phyloP scores from a whole-genome alignment of 2,113 vertebrate genomes.

The Pongo pygmaeus region DNA sequence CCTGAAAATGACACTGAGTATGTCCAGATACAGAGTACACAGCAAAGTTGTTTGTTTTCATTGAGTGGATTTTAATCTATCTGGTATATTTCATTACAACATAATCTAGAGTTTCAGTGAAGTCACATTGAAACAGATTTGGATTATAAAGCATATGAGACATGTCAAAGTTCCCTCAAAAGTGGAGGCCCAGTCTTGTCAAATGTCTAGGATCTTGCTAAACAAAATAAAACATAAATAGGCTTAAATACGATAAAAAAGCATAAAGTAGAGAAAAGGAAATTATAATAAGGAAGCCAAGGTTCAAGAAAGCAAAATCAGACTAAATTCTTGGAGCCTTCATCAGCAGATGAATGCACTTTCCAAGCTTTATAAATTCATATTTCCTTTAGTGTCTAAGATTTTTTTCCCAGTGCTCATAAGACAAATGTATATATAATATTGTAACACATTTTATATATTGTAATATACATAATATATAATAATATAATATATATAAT shows the following conservation, averaged over 20 bases:
- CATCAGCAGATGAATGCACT: not conserved
- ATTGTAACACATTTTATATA: too few species aligned
- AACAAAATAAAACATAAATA: not conserved
- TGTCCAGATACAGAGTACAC: not conserved
- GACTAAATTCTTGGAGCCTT: not conserved
- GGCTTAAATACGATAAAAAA: not conserved
- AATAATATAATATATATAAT: too few species aligned
- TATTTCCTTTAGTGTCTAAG: not conserved
- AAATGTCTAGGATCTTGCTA: not conserved
- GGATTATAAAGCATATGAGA: not conserved
- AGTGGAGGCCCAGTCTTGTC: not conserved
- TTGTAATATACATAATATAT: too few species aligned
- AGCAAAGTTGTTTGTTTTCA: not conserved
- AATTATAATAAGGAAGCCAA: not conserved
- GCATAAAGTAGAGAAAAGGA: not conserved
- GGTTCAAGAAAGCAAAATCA: not conserved
- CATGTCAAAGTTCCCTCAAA: not conserved
- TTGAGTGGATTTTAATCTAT: not conserved
- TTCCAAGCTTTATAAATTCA: not conserved
- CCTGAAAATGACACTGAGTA: not conserved
- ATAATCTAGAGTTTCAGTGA: not conserved
- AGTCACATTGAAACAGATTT: not conserved
- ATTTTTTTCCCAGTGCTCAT: not conserved
- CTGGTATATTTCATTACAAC: not conserved
- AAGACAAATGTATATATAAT: not conserved